A percentile compares a stretch with the other conserved stretches of the same genome.
Conservation (phyloP, 2,797 vertebrate genomes). For the Pseudopleuronectes americanus region DNA sequence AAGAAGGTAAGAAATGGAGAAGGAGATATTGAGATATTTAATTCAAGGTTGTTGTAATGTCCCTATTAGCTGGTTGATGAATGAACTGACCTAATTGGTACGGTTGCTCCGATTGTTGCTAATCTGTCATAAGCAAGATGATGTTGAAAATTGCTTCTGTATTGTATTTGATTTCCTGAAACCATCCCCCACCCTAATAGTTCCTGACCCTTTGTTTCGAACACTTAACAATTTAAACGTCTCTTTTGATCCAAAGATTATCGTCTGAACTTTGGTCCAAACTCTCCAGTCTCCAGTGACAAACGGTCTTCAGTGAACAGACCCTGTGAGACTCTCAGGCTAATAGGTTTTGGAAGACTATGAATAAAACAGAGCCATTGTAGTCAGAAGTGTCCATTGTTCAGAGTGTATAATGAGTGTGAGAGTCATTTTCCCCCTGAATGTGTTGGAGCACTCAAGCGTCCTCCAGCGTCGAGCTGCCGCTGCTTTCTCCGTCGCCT, state of each 20-base stretch:
- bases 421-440: neutral
- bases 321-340: neutral
- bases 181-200: too few species aligned
- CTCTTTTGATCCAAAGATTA: too few species aligned
- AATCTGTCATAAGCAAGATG: too few species aligned
- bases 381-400: neutral
- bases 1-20: neutral
- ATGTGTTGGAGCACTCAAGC: neutral
- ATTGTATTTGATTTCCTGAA: too few species aligned
- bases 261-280: too few species aligned
- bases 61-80: neutral
- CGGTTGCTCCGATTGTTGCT: too few species aligned
- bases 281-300: neutral
- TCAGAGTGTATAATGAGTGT: neutral
- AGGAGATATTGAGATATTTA: too few species aligned
- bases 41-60: neutral
- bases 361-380: neutral
- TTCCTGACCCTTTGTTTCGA: too few species aligned
- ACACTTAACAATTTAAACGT: too few species aligned
- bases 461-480: neutral
- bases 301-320: neutral
- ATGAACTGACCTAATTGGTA: neutral
- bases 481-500: slow-evolving; percentile 6
- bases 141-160: too few species aligned
- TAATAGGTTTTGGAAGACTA: neutral